Conservation (phyloP, 2,113 vertebrate genomes). For the Neolamprologus sp. region DNA sequence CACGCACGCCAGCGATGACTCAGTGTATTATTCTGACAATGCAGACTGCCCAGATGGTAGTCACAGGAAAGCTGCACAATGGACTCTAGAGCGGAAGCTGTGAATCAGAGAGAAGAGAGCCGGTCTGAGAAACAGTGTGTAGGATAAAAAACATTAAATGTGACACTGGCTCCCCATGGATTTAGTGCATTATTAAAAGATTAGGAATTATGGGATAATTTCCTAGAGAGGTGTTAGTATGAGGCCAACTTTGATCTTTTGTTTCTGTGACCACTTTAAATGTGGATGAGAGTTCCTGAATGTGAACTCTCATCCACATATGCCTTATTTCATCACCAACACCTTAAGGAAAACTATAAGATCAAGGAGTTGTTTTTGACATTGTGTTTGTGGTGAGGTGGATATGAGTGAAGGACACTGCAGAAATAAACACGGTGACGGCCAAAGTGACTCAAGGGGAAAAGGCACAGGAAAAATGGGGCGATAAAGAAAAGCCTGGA, state of each 20-base stretch:
- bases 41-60: constrained; percentile 51
- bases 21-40: constrained; percentile 15
- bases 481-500: constrained; percentile 58
- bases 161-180: neutral
- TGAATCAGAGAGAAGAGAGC: constrained; percentile 1
- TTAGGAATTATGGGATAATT: neutral
- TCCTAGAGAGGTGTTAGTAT: neutral
- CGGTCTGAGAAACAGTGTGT: neutral
- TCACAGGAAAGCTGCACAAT: constrained; percentile 44
- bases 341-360: neutral
- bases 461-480: constrained; percentile 60
- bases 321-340: neutral
- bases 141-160: neutral
- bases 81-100: neutral
- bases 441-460: constrained; percentile 54
- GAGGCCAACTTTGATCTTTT: neutral
- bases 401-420: constrained; percentile 36
- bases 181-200: neutral
- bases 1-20: constrained; percentile 5
- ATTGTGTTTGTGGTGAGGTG: neutral
- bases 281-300: neutral
- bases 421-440: constrained; percentile 51
- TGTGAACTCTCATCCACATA: neutral
- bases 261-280: neutral
- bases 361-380: constrained; percentile 16